Percentiles rank a stretch among this genome's conserved stretches.
These are phyloP conservation scores for Triplophysa dalaica DNA, from an alignment of 2,113 vertebrate species.

Conservation along the genomic window DNA sequence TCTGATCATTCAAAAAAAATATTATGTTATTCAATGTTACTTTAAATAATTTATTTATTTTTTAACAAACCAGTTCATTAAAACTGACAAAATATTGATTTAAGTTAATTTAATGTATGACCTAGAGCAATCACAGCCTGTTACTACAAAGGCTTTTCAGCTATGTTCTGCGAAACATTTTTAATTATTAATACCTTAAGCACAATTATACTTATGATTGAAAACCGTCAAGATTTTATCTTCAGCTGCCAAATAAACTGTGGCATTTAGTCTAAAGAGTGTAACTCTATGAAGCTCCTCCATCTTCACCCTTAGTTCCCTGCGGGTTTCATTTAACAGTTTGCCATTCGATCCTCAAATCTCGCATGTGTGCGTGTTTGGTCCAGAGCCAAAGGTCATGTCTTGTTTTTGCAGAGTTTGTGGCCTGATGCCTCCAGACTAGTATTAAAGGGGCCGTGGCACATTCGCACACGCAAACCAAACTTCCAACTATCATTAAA, in stretches of 20 bases:
- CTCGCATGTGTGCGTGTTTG: conserved; percentile 23
- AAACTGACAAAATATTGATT: too few relatives aligned
- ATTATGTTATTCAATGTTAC: not conserved
- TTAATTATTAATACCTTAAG: not conserved
- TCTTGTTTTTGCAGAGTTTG: conserved; percentile 36
- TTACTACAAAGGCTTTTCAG: not conserved
- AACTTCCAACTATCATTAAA: not conserved
- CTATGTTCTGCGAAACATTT: not conserved
- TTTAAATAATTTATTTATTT: not conserved
- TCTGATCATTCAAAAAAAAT: not conserved
- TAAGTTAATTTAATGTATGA: not conserved
- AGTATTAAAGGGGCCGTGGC: conserved; percentile 9
- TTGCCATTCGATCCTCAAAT: conserved; percentile 27
- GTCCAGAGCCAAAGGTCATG: conserved; percentile 20
- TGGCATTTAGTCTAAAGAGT: not conserved
- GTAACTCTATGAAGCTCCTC: conserved; percentile 20
- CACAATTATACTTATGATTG: conserved; percentile 1
- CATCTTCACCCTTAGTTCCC: conserved; percentile 26
- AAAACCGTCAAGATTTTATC: not conserved
- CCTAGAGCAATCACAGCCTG: not conserved
- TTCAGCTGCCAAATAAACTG: not conserved
- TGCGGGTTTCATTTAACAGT: conserved; percentile 35
- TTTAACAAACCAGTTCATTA: not conserved
- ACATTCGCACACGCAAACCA: not conserved
- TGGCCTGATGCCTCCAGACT: conserved; percentile 5